Evolutionary conservation across 2,888 invertebrate species (phyloP), one percentile per base, ranked within the genome.

Genomic region (Phoenoteleia sp.): DNA sequence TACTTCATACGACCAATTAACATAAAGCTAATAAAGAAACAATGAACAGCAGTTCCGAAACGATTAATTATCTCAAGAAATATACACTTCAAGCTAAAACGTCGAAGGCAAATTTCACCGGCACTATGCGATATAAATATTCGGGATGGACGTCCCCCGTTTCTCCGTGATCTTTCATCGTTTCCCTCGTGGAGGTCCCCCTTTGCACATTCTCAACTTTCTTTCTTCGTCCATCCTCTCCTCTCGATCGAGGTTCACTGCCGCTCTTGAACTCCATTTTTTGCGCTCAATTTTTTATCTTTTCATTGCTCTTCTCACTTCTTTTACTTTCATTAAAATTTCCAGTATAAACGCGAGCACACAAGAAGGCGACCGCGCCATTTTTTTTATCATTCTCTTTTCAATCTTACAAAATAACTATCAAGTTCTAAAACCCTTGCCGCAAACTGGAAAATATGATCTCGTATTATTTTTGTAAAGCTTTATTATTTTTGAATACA

Each of bases 91-190:
- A 66, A 64, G 56, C 36, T 33, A 47, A 80, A 80, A 77, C 17
- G 72, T 62, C 71, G 58, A 81, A 81, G 62, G 54, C 56, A 56
- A 76, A 76, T 88, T 87, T 87, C 71, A 85, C 72, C 84, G 87
- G 81, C 84, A 81, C 80, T 79, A 85, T 83, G 72, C 88, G 91
- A 91, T 91, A 91, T 90, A 91, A 91, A 91, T 91, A 91, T 91
- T 91, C 90, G 87, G 88, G 88, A 90, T 91, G 89, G 88, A 84
- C 88, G 71, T 45, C 27, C 87, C 86, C 87, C 86, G 82, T 81
- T 85, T 47, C 47, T 47, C 54, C 25, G 69, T 56, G 64, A 83
- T 83, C 83, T 83, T 74, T 83, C 83, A 74, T 83, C 83, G 79
- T 83, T 79, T 77, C 67, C 72, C 77, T 77, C 36, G 60, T 66